Percentiles rank a stretch among this genome's conserved stretches.
These are phyloP conservation scores for Polymixis lichenea DNA, from an alignment of 2,888 invertebrate species.

Conservation along the genomic window DNA sequence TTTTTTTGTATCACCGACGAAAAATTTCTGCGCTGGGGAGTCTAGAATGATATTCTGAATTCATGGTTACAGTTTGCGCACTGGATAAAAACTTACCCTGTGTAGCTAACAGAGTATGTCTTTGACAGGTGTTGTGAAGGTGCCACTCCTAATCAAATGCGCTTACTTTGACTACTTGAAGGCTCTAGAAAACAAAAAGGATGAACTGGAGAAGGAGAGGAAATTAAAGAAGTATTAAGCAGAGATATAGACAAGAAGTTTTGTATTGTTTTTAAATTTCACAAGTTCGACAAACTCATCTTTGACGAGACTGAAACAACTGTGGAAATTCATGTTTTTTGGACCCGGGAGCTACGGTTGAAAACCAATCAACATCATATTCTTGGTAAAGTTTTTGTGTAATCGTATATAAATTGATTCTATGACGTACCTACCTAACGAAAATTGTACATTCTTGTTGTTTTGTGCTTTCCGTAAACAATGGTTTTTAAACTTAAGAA, in stretches of 20 bases:
- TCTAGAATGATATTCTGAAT: no score
- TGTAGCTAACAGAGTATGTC: conserved; percentile 2
- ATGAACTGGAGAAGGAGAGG: conserved; percentile 74
- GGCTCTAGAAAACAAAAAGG: conserved; percentile 78
- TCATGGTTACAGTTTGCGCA: no score
- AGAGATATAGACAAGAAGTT: background rate
- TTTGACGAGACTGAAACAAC: conserved; percentile 13
- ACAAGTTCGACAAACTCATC: background rate
- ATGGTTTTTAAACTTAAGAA: conserved; percentile 12
- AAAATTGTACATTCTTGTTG: conserved; percentile 23
- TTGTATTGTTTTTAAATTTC: conserved; percentile 29
- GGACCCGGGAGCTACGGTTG: background rate
- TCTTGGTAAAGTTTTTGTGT: conserved; percentile 37
- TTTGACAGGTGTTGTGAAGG: conserved; percentile 83
- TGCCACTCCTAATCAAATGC: conserved; percentile 84
- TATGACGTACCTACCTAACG: background rate
- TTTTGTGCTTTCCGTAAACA: conserved; percentile 24
- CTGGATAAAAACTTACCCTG: no score
- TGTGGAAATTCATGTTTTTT: background rate
- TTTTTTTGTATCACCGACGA: no score
- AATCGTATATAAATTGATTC: conserved; percentile 28
- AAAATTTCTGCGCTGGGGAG: no score
- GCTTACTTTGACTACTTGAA: conserved; percentile 84
- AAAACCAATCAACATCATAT: background rate
- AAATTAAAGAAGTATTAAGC: conserved; percentile 76